Evolutionary conservation across 2,797 vertebrate genomes (phyloP), one percentile per base, ranked within the genome.

Genomic region (Ciconia nigra): DNA sequence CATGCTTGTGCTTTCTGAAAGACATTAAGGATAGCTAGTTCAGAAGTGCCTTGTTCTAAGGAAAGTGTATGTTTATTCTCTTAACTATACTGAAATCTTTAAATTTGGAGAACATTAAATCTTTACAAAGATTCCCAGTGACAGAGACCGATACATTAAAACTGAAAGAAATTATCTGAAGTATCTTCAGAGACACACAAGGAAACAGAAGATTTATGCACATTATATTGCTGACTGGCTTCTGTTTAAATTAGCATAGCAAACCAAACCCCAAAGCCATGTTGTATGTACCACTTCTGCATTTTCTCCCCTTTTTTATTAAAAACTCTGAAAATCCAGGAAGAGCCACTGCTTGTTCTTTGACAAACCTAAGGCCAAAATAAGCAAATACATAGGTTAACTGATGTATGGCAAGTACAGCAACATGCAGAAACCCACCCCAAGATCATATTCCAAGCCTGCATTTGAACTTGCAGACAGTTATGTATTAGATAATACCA

Each of bases 1-100:
- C 98, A 99, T 59, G 87, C 71, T 84, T 99, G 98, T 12, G 99
- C 99, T 93, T 98, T 98, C 99, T 99, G 98, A 51, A 97, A 96
- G 80, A 91, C 91, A 94, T 87, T n/a, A 95, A 54, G 18, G 14
- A 92, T 3, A 92, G 33, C 24, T 79, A 62, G 21, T 69, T 96
- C 85, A 84, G 51, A 70, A 54, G 4, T 18, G 47, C 35, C 22
- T 83, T 52, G 5, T 41, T 78, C 29, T 57, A 57, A 54, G 35
- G 42, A 46, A 93, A 83, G 14, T 6, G 1, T 26, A 76, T 15
- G 7, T 25, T 85, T 80, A 33, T 33, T 72, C 22, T 70, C 31
- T 62, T 69, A 58, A 62, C 19, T 82, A 22, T 18, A 59, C 15
- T 12, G 29, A 41, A 46, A 3, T 31, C 41, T 65, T 69, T 29